These are phyloP conservation scores for Cactoblastis cactorum DNA, from an alignment of 2,888 invertebrate genomes.

Conservation along the genomic window DNA sequence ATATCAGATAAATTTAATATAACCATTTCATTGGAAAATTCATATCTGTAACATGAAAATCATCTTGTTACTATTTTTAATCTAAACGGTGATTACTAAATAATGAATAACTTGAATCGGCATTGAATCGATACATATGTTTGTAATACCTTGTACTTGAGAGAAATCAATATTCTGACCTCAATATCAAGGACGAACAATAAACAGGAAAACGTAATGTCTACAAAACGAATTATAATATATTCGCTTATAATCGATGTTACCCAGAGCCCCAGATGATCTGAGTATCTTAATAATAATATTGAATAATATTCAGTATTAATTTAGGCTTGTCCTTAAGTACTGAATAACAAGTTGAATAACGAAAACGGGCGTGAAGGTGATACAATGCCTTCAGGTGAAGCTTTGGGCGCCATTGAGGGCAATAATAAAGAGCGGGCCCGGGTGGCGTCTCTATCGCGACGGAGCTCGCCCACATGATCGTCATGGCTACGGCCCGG, in stretches of 20 bases:
- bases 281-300: neutral
- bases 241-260: neutral
- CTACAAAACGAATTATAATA: slow-evolving; percentile 14
- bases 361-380: slow-evolving; percentile 30
- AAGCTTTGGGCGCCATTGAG: slow-evolving; percentile 66
- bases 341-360: slow-evolving; percentile 25
- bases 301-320: no score
- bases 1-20: no score
- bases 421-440: slow-evolving; percentile 69
- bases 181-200: slow-evolving; percentile 9
- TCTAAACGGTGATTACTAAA: neutral
- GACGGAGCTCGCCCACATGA: slow-evolving; percentile 61
- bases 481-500: slow-evolving; percentile 63
- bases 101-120: neutral
- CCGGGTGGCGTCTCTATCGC: slow-evolving; percentile 65
- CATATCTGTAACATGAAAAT: no score
- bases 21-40: no score
- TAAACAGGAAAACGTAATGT: slow-evolving; percentile 3
- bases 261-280: neutral
- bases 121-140: slow-evolving; percentile 9
- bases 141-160: slow-evolving; percentile 3
- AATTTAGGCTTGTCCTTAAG: neutral
- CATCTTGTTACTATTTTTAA: neutral
- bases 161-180: slow-evolving; percentile 10
- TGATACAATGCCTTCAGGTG: slow-evolving; percentile 58